Base-by-base conservation (phyloP, 2,113 vertebrate species). In the Hippocampus barbouri region DNA sequence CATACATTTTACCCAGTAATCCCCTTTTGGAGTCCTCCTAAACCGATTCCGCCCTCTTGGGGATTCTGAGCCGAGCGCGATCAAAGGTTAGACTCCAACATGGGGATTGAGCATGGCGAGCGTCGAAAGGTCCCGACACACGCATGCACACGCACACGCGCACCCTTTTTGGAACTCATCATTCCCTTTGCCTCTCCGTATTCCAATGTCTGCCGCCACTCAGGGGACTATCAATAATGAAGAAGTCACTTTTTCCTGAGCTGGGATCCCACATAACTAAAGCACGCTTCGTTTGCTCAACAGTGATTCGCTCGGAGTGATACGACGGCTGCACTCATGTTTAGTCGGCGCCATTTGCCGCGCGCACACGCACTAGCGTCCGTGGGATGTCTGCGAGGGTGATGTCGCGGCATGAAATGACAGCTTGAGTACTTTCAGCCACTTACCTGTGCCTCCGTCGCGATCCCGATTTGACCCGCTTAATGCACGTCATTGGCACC, bases 1-100 rank as follows among this genome's bases (percentile, higher is more conserved):
- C 85, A 89, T 90, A 87, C 27, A 30, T 82, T 83, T 59, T 27
- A 30, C 81, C 80, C 74, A 34, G 41, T 81, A 83, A 87, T 83
- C 83, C 83, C 83, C 40, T 62, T 47, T 78, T 76, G 76, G 86
- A 76, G 83, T 84, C 66, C 69, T 75, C 60, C 64, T 72, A 77
- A 83, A 75, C 76, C 69, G 71, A 76, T 77, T 73, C 60, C 27
- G 9, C n/a, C 38, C 47, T 69, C 74, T 74, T 9, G n/a, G 72
- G 73, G 65, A 69, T 75, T 60, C 76, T 27, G 40, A 74, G 56
- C 71, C 34, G 40, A 83, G 65, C 71, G 9, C 15, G 70, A 79
- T 83, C 74, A 87, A 83, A 85, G 77, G 70, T 57, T 71, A 27
- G 53, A 72, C 0, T 27, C 60, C 80, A 78, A 85, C 71, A 68